Percentiles rank a stretch among this genome's conserved stretches.
These are phyloP conservation scores for Phragmatobia fuliginosa DNA, from an alignment of 2,888 invertebrate species.

Conservation along the genomic window DNA sequence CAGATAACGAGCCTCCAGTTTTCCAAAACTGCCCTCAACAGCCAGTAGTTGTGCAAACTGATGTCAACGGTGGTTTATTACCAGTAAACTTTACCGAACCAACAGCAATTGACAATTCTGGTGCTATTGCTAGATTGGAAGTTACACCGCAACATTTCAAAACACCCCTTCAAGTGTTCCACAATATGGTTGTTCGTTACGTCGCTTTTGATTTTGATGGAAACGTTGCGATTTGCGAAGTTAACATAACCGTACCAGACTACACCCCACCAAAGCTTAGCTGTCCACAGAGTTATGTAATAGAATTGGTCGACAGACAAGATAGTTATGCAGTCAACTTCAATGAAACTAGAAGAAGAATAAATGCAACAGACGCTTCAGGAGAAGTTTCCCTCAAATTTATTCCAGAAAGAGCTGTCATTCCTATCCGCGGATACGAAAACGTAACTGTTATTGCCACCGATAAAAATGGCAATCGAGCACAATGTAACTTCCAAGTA, in stretches of 20 bases:
- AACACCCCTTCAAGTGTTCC: slow-evolving; percentile 95
- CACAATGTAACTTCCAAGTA: slow-evolving; percentile 96
- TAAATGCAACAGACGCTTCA: slow-evolving; percentile 95
- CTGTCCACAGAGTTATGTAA: slow-evolving; percentile 97
- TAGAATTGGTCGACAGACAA: slow-evolving; percentile 95
- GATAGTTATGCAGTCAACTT: slow-evolving; percentile 96
- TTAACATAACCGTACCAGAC: slow-evolving; percentile 97
- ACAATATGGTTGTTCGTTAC: slow-evolving; percentile 97
- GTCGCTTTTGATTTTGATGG: slow-evolving; percentile 99
- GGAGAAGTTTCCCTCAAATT: slow-evolving; percentile 95
- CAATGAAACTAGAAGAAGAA: slow-evolving; percentile 94
- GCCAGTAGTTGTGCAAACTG: slow-evolving; percentile 95
- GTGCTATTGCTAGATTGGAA: slow-evolving; percentile 96
- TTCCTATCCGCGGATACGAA: slow-evolving; percentile 95
- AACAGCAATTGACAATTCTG: slow-evolving; percentile 97
- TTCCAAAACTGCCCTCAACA: slow-evolving; percentile 98
- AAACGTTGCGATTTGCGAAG: slow-evolving; percentile 98
- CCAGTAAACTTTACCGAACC: slow-evolving; percentile 98
- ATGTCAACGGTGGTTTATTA: slow-evolving; percentile 94
- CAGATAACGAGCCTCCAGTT: slow-evolving; percentile 97
- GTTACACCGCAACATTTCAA: slow-evolving; percentile 96
- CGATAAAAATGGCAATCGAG: slow-evolving; percentile 95
- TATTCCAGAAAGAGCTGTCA: slow-evolving; percentile 93
- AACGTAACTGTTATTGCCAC: slow-evolving; percentile 96
- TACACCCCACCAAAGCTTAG: slow-evolving; percentile 96